Evolutionary conservation across 2,113 vertebrate species (phyloP), one percentile per base, ranked within the genome.

Genomic region (Callospermophilus lateralis): DNA sequence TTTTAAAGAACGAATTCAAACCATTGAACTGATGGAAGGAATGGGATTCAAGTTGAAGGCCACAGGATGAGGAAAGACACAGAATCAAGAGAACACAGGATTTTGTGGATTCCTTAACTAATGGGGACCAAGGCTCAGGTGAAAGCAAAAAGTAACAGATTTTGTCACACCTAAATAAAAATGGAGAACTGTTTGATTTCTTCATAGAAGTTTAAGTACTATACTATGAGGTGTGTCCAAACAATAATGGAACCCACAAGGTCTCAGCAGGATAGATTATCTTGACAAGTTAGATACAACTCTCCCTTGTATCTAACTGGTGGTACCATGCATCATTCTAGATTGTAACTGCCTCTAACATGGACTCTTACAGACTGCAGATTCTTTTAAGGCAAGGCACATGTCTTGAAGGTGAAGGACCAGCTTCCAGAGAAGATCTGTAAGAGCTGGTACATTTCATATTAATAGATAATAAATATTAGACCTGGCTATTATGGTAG

Each of bases 251-350:
- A 86, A 58, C 32, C 9, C 10, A 70, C 37, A 42, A 30, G 34
- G 15, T 20, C 32, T 65, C n/a, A 63, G 6, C 22, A 78, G 53
- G 67, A 32, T 0, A 34, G 32, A 45, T 2, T 2, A 30, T 34
- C 11, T 51, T 76, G n/a, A 30, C 51, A 22, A 89, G 30, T 58
- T 37, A 45, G 45, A 39, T 48, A 55, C 48, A 61, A 91, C 55
- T 20, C 48, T 65, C 22, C 58, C 26, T 63, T 0, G 4, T 22
- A 2, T 22, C 30, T 55, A n/a, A 58, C 9, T 17, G n/a, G 2
- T 19, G 5, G 77, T 3, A 30, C n/a, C 8, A 7, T 7, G 3
- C 17, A 45, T 8, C 9, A 9, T 45, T 17, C 30, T 0, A 0
- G 42, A 45, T 16, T 30, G 74, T 11, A 93, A 45, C 4, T 19